Percentiles rank a stretch among this genome's conserved stretches.
phyloP scores from a whole-genome alignment of 2,888 invertebrate species.

The Calliopum simillimum region DNA sequence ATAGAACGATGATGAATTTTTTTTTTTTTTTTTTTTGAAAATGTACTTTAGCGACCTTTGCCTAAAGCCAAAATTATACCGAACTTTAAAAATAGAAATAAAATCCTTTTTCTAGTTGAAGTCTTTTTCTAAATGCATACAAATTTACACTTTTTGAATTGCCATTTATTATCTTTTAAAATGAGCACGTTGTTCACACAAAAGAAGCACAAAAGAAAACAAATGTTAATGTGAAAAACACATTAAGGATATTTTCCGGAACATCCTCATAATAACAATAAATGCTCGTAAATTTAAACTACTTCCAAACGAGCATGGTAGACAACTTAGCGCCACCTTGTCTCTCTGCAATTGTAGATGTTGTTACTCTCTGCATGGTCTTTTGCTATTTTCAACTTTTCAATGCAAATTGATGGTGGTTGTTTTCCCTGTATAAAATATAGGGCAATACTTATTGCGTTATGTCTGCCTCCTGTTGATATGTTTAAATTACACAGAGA shows the following conservation, averaged over 20 bases:
- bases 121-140: slow-evolving; percentile 13
- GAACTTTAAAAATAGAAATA: too few relatives aligned
- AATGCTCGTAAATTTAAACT: background rate
- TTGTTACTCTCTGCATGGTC: background rate
- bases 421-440: background rate
- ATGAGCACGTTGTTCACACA: background rate
- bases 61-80: too few relatives aligned
- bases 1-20: too few relatives aligned
- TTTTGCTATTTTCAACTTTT: background rate
- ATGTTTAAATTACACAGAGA: background rate
- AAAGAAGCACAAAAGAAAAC: background rate
- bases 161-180: slow-evolving; percentile 15
- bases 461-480: slow-evolving; percentile 10
- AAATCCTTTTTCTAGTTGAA: slow-evolving; percentile 5
- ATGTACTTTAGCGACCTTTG: too few relatives aligned
- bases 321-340: slow-evolving; percentile 26
- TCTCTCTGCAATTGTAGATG: background rate
- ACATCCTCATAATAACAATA: slow-evolving; percentile 13
- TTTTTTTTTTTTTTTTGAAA: too few relatives aligned
- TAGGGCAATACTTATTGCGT: slow-evolving; percentile 17
- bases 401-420: background rate
- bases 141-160: slow-evolving; percentile 3
- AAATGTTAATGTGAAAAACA: slow-evolving; percentile 3
- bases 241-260: slow-evolving; percentile 11
- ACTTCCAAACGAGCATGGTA: background rate